A percentile compares a stretch with the other conserved stretches of the same genome.
phyloP scores from a whole-genome alignment of 2,888 invertebrate genomes.

The Celastrina argiolus region DNA sequence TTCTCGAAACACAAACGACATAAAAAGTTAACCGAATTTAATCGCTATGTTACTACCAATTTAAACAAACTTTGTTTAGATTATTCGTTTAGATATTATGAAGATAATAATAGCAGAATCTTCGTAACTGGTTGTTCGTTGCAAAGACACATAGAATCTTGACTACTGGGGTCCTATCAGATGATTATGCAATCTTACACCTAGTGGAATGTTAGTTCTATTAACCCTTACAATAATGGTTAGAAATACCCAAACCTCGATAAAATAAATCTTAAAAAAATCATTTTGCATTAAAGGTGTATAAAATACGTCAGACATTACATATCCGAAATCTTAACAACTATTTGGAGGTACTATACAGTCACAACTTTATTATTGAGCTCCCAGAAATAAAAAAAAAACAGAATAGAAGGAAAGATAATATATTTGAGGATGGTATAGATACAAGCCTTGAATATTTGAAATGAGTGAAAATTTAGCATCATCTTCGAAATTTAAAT shows the following conservation, averaged over 20 bases:
- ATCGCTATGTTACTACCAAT: not conserved
- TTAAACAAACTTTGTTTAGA: not conserved
- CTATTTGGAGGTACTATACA: conserved; percentile 32
- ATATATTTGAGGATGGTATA: not conserved
- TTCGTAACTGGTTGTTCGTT: not conserved
- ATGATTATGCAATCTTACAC: conserved; percentile 61
- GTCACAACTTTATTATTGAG: conserved; percentile 34
- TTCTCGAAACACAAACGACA: not conserved
- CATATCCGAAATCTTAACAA: conserved; percentile 19
- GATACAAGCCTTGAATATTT: not conserved
- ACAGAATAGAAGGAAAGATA: not conserved
- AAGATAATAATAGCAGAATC: not conserved
- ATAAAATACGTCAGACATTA: conserved; percentile 7
- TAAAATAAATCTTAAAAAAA: conserved; percentile 41
- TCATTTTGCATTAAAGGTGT: not conserved
- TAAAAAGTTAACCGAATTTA: not conserved
- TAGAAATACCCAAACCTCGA: conserved; percentile 69
- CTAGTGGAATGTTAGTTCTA: conserved; percentile 73
- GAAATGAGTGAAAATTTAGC: too few species aligned
- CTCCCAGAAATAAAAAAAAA: conserved; percentile 24
- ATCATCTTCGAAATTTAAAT: too few species aligned
- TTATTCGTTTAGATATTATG: not conserved
- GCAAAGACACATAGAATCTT: not conserved
- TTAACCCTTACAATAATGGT: conserved; percentile 65
- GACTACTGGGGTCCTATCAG: conserved; percentile 26